A percentile compares a stretch with the other conserved stretches of the same genome.
Evolutionary conservation across 2,113 vertebrate genomes (phyloP).

Genomic region (Nanger granti): DNA sequence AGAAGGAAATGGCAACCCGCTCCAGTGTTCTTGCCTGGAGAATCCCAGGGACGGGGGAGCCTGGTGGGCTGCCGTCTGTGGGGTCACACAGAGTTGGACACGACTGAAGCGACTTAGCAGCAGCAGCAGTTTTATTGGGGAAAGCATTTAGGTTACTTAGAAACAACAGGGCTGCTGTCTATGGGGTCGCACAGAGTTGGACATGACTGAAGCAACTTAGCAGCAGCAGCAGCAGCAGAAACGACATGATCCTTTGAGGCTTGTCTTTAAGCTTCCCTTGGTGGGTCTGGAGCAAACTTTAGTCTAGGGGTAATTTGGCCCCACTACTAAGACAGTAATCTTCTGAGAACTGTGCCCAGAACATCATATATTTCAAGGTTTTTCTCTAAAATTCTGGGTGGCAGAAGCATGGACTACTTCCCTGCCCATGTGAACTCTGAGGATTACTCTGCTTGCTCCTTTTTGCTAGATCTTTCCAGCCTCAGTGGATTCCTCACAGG

Average conservation of each 20-base stretch:
- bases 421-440: not conserved
- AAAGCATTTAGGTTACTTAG: no score
- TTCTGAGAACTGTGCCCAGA: not conserved
- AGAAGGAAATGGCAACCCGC: no score
- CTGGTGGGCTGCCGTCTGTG: no score
- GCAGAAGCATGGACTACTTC: not conserved
- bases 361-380: not conserved
- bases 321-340: not conserved
- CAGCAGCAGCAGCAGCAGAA: not conserved
- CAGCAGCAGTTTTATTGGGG: no score
- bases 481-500: not conserved
- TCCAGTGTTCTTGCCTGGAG: no score
- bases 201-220: no score
- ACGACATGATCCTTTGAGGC: not conserved
- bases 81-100: no score
- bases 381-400: not conserved
- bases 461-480: not conserved
- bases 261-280: not conserved
- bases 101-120: no score
- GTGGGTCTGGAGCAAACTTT: not conserved
- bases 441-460: not conserved
- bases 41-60: no score
- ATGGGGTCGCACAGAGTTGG: no score
- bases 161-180: no score
- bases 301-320: not conserved